phyloP scores from a whole-genome alignment of 2,888 invertebrate genomes.

The Selenia dentaria region DNA sequence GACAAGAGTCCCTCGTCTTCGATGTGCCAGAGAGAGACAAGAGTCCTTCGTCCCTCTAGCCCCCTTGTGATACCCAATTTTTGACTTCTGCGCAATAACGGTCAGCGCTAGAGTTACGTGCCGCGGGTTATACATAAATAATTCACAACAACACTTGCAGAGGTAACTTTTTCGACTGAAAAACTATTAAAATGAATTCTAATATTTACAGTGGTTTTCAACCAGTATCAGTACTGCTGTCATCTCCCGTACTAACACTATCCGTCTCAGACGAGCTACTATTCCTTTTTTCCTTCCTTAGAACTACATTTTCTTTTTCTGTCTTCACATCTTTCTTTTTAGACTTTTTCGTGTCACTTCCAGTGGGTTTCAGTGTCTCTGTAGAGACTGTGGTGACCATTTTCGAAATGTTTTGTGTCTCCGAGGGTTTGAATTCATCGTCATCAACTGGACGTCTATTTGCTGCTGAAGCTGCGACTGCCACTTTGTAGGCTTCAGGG shows the following conservation, averaged over 20 bases:
- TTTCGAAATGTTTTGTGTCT: constrained; percentile 59
- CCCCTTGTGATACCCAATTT: no score
- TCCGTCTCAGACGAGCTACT: constrained; percentile 86
- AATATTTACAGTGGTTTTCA: no score
- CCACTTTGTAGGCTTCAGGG: constrained; percentile 87
- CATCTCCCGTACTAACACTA: constrained; percentile 87
- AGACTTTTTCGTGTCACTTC: constrained; percentile 57
- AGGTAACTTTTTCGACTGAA: no score
- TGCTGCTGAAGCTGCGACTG: constrained; percentile 78
- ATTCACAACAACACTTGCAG: no score
- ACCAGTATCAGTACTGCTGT: constrained; percentile 86
- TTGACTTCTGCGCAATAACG: no score
- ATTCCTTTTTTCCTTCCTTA: constrained; percentile 48
- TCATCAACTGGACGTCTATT: constrained; percentile 70
- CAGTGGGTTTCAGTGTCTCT: constrained; percentile 73
- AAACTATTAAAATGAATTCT: no score
- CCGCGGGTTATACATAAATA: no score
- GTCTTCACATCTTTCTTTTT: constrained; percentile 53
- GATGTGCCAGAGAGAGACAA: no score
- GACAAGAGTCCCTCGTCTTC: no score
- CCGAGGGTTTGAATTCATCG: constrained; percentile 61
- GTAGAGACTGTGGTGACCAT: constrained; percentile 77
- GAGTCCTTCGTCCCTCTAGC: no score
- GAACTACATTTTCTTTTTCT: constrained; percentile 11
- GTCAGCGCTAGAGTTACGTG: no score